A percentile compares a stretch with the other conserved stretches of the same genome.
Evolutionary conservation across 1,140 invertebrate species (phyloP).

Genomic region (Nasonia vitripennis): DNA sequence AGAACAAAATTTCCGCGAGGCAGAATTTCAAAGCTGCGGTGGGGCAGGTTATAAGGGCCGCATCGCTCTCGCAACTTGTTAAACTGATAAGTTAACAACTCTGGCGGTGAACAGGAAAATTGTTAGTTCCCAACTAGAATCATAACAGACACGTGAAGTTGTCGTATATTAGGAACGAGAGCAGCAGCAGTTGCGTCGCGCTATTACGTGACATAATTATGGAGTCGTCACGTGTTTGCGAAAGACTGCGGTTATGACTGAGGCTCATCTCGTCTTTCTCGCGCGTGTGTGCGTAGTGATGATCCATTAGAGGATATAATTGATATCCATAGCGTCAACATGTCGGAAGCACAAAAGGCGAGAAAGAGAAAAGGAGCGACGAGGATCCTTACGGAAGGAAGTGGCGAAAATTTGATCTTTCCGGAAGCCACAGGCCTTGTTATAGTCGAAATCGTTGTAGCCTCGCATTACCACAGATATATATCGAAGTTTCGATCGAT

Average conservation of each 20-base stretch:
- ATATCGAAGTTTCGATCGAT: background rate
- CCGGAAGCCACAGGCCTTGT: background rate
- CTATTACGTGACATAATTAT: constrained; percentile 12
- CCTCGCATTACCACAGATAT: background rate
- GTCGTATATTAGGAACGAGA: background rate
- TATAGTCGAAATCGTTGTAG: background rate
- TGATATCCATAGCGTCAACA: too few species aligned
- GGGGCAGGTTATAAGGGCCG: too few species aligned
- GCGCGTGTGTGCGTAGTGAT: too few species aligned
- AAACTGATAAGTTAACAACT: constrained; percentile 37
- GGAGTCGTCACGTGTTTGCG: background rate
- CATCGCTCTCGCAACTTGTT: background rate
- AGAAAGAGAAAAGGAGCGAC: background rate
- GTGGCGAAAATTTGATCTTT: constrained; percentile 15
- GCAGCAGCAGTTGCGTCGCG: background rate
- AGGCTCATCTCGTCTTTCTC: too few species aligned
- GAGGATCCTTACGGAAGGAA: background rate
- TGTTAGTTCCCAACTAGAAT: constrained; percentile 31
- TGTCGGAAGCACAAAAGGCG: background rate
- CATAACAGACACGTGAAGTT: constrained; percentile 23
- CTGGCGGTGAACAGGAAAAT: constrained; percentile 20
- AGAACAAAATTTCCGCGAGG: background rate
- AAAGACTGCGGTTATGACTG: background rate
- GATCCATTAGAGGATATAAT: too few species aligned
- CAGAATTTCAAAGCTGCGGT: background rate